Conservation (phyloP, 2,888 invertebrate genomes). For the Sylvicola cinctus region DNA sequence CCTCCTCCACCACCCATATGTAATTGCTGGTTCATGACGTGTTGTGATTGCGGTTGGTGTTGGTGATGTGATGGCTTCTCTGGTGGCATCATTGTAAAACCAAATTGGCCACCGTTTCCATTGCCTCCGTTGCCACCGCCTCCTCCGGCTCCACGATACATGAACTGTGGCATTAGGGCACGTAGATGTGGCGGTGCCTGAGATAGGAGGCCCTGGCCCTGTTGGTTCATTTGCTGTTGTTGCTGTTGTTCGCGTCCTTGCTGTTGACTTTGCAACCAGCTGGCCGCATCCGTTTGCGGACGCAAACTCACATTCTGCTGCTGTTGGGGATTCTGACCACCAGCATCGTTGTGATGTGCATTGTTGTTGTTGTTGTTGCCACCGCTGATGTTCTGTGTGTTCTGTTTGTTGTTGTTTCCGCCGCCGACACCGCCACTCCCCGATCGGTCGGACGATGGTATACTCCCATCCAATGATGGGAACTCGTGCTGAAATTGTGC, state of each 20-base stretch:
- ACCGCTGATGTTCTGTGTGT: constrained; percentile 22
- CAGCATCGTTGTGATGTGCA: constrained; percentile 5
- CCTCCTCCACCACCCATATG: no score
- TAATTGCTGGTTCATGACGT: constrained; percentile 8
- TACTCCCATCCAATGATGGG: constrained; percentile 53
- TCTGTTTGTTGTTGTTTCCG: constrained; percentile 16
- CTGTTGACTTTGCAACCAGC: constrained; percentile 15
- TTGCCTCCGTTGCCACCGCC: constrained; percentile 5
- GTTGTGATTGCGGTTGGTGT: constrained; percentile 5
- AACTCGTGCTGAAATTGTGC: constrained; percentile 93
- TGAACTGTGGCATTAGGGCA: constrained; percentile 60
- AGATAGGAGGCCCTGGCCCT: constrained; percentile 21
- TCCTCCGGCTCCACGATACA: constrained; percentile 24
- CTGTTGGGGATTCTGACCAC: constrained; percentile 6
- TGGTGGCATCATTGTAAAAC: background rate
- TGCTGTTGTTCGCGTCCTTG: constrained; percentile 4
- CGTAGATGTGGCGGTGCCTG: constrained; percentile 45
- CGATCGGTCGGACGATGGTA: constrained; percentile 17
- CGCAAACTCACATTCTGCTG: constrained; percentile 17
- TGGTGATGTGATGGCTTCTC: constrained; percentile 1
- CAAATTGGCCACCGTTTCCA: background rate
- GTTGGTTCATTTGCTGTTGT: constrained; percentile 2
- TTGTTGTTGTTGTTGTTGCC: constrained; percentile 5
- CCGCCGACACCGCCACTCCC: constrained; percentile 21
- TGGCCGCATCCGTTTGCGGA: constrained; percentile 22